These are phyloP conservation scores for Pseudorhombus dupliciocellatus DNA, from an alignment of 2,113 vertebrate genomes.

Conservation along the genomic window DNA sequence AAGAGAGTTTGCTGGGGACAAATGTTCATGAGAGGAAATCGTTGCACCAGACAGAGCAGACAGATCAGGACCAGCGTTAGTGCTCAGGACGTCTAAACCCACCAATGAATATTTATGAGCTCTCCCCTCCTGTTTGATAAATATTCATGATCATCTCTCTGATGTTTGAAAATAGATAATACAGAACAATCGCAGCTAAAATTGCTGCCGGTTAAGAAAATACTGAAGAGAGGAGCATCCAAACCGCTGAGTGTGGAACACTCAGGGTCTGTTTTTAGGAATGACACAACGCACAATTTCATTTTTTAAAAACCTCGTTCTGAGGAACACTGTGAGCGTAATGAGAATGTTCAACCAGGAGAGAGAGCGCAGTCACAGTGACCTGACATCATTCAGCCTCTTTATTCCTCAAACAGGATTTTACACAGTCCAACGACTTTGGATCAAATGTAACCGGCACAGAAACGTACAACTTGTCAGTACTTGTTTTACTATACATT, in stretches of 20 bases:
- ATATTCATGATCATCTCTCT: too few species aligned
- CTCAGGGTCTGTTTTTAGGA: too few species aligned
- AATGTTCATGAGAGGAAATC: constrained; percentile 39
- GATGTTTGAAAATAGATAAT: too few species aligned
- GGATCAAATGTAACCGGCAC: constrained; percentile 56
- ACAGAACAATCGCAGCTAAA: background rate
- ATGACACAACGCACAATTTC: too few species aligned
- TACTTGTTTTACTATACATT: constrained; percentile 58
- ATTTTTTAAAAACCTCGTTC: background rate
- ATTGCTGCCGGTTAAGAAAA: background rate
- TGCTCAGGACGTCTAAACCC: too few species aligned
- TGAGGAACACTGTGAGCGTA: background rate
- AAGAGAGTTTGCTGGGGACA: constrained; percentile 30
- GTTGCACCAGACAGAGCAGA: too few species aligned
- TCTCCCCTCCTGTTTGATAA: too few species aligned
- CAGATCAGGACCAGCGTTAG: too few species aligned
- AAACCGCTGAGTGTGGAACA: too few species aligned
- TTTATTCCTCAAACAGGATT: constrained; percentile 65
- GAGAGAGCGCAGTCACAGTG: background rate
- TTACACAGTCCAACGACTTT: constrained; percentile 37
- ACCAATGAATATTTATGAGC: too few species aligned
- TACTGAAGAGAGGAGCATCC: too few species aligned
- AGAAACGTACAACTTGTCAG: constrained; percentile 63
- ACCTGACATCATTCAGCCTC: constrained; percentile 45
- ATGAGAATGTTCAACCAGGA: background rate